phyloP scores from a whole-genome alignment of 2,888 invertebrate genomes.

The Athalia cordata region DNA sequence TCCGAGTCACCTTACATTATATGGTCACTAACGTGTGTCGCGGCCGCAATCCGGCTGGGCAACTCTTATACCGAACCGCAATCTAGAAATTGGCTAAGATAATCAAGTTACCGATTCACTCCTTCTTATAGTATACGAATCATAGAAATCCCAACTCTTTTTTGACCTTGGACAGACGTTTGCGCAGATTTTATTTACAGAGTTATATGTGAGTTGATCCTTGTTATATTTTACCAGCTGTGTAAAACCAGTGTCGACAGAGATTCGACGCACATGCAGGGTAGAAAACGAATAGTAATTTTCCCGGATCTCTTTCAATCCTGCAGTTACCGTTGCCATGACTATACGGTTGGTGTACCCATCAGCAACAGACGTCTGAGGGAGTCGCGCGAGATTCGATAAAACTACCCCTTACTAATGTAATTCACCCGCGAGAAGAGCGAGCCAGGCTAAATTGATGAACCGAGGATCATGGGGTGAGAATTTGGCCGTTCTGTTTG shows the following conservation, averaged over 20 bases:
- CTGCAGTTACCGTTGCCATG: background rate
- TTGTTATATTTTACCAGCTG: no score
- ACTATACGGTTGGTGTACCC: background rate
- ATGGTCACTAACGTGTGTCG: no score
- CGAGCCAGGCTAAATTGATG: slow-evolving; percentile 59
- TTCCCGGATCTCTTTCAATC: background rate
- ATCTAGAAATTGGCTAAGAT: slow-evolving; percentile 28
- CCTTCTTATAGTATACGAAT: background rate
- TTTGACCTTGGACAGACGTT: no score
- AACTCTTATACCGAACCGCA: background rate
- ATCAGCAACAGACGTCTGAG: slow-evolving; percentile 53
- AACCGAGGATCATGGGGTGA: slow-evolving; percentile 58
- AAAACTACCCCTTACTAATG: slow-evolving; percentile 60
- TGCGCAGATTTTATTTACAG: no score
- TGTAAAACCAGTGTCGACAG: no score
- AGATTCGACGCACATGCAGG: no score
- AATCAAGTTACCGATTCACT: slow-evolving; percentile 17
- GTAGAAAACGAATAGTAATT: no score
- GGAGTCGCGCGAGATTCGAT: slow-evolving; percentile 55
- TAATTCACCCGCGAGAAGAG: slow-evolving; percentile 56
- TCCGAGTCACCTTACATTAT: no score
- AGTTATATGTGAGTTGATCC: no score
- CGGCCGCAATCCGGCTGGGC: no score
- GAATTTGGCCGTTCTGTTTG: slow-evolving; percentile 30
- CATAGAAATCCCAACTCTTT: background rate